Conservation (phyloP, 2,113 vertebrate genomes). For the Pagrus major region DNA sequence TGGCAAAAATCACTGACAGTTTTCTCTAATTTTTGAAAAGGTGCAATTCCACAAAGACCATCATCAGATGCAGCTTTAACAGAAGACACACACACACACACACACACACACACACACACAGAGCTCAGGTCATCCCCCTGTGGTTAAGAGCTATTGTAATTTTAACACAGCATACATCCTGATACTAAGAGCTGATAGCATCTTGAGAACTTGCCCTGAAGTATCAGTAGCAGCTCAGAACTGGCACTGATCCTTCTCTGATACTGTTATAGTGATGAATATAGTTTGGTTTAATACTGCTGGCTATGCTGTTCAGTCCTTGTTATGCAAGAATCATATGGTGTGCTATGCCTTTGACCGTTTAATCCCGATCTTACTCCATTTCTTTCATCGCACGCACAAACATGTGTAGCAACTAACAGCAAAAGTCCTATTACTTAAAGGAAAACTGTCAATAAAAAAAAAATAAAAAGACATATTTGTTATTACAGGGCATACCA, state of each 20-base stretch:
- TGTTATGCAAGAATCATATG: slow-evolving; percentile 10
- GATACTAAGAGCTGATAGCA: neutral
- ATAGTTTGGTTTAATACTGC: neutral
- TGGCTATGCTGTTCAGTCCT: neutral
- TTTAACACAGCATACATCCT: neutral
- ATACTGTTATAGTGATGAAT: neutral
- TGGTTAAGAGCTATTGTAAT: neutral
- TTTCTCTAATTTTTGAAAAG: neutral
- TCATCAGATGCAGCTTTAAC: neutral
- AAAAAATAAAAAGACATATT: neutral
- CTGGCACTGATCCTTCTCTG: neutral
- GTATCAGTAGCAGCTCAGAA: neutral
- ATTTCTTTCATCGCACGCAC: neutral
- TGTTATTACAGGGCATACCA: neutral
- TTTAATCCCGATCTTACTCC: slow-evolving; percentile 14
- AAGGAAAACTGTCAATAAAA: neutral
- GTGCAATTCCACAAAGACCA: neutral
- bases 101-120: neutral
- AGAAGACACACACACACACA: neutral
- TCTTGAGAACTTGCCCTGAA: neutral
- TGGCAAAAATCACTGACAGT: neutral
- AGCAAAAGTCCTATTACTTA: neutral
- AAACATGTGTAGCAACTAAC: neutral
- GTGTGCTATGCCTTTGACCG: neutral
- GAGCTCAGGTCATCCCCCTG: neutral